Base-by-base conservation (phyloP, 1,140 invertebrate species). In the Diorhabda carinulata region DNA sequence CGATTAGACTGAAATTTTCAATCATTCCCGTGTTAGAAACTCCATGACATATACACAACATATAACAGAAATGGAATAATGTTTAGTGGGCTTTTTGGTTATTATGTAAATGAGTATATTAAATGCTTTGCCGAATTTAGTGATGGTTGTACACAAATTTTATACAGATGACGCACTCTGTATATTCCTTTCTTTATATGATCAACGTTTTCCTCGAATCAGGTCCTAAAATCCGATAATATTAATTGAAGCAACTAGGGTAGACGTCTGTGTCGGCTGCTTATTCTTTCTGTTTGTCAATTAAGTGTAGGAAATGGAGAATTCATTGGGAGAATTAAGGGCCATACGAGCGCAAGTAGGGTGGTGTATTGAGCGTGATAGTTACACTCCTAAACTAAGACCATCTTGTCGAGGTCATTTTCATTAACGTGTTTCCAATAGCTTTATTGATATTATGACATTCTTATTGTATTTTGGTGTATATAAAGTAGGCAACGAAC, bases 351-450 rank as follows among this genome's bases (percentile, higher is more conserved):
- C 56, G 52, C 44, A 64, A 56, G 57, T 64, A 68, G 68, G 68
- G 68, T 65, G 68, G 68, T 44, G 63, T 61, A 69, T 52, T n/a
- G 4, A 52, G 47, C 47, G n/a, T 25, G 25, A 25, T 25, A n/a
- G 6, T 52, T 6, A 52, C 52, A 44, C 41, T 43, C 41, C 43
- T 60, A 61, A 63, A 60, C 65, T 58, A 65, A 69, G 65, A 64
- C 63, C 61, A 69, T 69, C 62, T 60, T 65, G 43, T 64, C 62
- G 62, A 69, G 68, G 68, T 69, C 68, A 64, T 69, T 69, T 69
- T 69, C 68, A 69, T 69, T 52, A 52, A 52, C 25, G n/a, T 52
- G 2, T 52, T 52, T 52, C 3, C 47, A 52, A 52, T 52, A n/a
- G 47, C 47, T 52, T 52, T 52, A 52, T 52, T 52, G n/a, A 52